Evolutionary conservation across 2,113 vertebrate genomes (phyloP).

Genomic region (Cochlearius cochlearius): DNA sequence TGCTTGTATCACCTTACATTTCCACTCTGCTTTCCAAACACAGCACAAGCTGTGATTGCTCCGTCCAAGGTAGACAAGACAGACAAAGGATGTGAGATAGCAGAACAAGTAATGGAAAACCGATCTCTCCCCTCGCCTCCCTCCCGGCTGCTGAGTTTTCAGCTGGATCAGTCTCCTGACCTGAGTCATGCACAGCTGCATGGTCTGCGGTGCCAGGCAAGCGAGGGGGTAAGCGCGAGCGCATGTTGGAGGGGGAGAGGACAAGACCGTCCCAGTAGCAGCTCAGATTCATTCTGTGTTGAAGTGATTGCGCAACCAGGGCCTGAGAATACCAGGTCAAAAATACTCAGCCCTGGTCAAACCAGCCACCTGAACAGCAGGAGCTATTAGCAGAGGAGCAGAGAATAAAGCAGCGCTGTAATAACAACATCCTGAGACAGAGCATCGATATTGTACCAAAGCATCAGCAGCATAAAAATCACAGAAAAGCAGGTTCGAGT

Average conservation of each 20-base stretch:
- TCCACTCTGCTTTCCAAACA: conserved; percentile 46
- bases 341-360: neutral
- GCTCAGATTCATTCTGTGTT: neutral
- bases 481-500: neutral
- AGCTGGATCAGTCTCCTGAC: neutral
- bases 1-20: conserved; percentile 22
- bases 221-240: neutral
- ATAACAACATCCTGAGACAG: neutral
- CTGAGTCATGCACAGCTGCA: neutral
- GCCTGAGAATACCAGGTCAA: neutral
- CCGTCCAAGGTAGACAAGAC: conserved; percentile 30
- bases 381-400: neutral
- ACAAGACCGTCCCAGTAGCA: neutral
- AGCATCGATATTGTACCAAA: neutral
- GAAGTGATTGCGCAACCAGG: neutral
- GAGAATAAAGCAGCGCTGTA: neutral
- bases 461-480: neutral
- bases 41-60: neutral
- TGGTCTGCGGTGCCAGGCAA: neutral
- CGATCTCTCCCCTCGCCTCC: neutral
- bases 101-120: conserved; percentile 19
- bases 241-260: neutral
- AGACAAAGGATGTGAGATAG: conserved; percentile 18
- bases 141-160: neutral
- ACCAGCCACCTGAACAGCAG: neutral